Evolutionary conservation across 2,797 vertebrate species (phyloP), one percentile per base, ranked within the genome.

Genomic region (Selene dorsalis): DNA sequence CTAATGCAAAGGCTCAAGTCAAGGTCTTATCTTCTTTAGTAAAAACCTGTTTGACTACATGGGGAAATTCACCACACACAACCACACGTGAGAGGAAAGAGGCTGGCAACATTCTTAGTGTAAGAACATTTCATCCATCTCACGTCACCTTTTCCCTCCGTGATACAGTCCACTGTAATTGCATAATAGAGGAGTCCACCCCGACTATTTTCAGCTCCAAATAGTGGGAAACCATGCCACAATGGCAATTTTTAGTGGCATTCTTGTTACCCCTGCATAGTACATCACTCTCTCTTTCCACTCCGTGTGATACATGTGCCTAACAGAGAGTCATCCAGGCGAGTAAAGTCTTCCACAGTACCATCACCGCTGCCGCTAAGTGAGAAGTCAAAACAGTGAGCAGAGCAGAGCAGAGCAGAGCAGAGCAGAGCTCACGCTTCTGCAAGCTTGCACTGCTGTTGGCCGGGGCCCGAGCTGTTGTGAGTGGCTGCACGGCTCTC

Each of bases 81-180:
- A 55, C 39, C 88, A 84, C 75, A 78, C 30, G 64, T 72, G 76
- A 86, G 65, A 80, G 88, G 80, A 87, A 85, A 90, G 87, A 77
- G 83, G 18, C 79, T 90, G 93, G 92, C 92, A 90, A 32, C 76
- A 59, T 82, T 83, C 71, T 86, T 45, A 75, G 75, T 86, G 85
- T 85, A 90, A 92, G 90, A 92, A 92, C 93, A 93, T 93, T 93
- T 94, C 88, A 91, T 90, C 92, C 89, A 62, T 85, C 88, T 87
- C 84, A 89, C 90, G 89, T 92, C 92, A 93, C 91, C 91, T 88
- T 94, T 93, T 93, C 88, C 92, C 89, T 91, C 73, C 38, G 41
- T 63, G 85, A 90, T 87, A 82, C 88, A 87, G 80, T 80, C 84
- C 71, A n/a, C 82, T 87, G 88, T 83, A 87, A 88, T 93, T 93